Base-by-base conservation (phyloP, 2,113 vertebrate genomes). In the Callopanchax toddi region DNA sequence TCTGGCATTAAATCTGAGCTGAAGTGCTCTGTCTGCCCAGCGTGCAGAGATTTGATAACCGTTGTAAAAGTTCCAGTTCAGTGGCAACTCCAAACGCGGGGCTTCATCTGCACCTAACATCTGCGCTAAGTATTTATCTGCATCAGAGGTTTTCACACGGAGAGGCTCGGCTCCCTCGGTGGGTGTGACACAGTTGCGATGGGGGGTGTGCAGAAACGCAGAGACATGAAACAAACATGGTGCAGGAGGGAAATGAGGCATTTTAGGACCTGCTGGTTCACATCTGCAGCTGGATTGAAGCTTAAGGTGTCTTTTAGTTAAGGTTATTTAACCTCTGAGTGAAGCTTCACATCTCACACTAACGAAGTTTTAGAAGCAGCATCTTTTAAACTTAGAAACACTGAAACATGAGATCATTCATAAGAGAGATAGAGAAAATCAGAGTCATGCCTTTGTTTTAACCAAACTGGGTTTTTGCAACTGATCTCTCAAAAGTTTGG, bases 51-150 rank as follows among this genome's bases (percentile, higher is more conserved):
- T 50, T 18, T 56, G 25, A 13, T 59, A 81, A 43, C 6, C 56
- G 22, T 50, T 61, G 50, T 48, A 43, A 65, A 44, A 26, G 26
- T 54, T 81, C 43, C 37, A 59, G 10, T 67, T 71, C 18, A 61
- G 23, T 20, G 18, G 10, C 10, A 37, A 39, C 29, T 60, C 22
- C 17, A 32, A 45, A 16, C 29, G 6, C 32, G 18, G 32, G 18
- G 53, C 61, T 62, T 48, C 23, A 62, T 65, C 46, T 51, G 65
- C 42, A 25, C 40, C 37, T 36, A 22, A 3, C 44, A 76, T 60
- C 61, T 39, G 29, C 40, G 49, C 34, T n/a, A 12, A 32, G 22
- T 21, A 9, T 13, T 65, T 36, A 40, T 68, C 51, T 46, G 17
- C n/a, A 40, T 60, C 26, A 44, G 23, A 37, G 26, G 25, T 50